Conservation (phyloP, 2,113 vertebrate genomes). For the Pica pica region DNA sequence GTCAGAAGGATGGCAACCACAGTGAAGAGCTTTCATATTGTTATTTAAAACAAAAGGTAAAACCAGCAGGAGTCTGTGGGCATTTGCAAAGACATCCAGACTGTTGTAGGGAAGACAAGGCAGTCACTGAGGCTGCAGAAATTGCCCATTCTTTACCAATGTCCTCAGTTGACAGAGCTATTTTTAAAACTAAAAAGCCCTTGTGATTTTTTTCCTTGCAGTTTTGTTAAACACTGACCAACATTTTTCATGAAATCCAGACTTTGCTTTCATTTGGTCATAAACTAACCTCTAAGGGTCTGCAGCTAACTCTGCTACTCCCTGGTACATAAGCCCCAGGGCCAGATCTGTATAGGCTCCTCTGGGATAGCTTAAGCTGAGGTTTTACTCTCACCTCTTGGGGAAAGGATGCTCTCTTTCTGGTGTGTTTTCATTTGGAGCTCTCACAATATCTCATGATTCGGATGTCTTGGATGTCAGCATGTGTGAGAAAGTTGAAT, state of each 20-base stretch:
- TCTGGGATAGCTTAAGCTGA: neutral
- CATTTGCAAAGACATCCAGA: neutral
- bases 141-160: neutral
- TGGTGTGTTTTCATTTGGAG: neutral
- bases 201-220: neutral
- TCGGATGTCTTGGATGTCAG: neutral
- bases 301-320: neutral
- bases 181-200: neutral
- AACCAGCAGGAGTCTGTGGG: neutral
- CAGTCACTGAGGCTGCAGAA: neutral
- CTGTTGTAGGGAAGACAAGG: neutral
- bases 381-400: neutral
- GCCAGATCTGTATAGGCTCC: neutral
- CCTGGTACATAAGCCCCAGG: rapidly evolving
- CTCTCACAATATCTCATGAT: neutral
- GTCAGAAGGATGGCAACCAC: neutral
- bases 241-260: neutral
- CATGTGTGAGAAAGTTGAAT: neutral
- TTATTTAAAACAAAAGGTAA: neutral
- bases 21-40: neutral
- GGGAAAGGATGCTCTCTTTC: neutral
- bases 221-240: neutral
- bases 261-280: neutral
- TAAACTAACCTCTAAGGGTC: neutral
- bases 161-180: neutral